phyloP scores from a whole-genome alignment of 2,888 invertebrate genomes.

The Sipha maydis region DNA sequence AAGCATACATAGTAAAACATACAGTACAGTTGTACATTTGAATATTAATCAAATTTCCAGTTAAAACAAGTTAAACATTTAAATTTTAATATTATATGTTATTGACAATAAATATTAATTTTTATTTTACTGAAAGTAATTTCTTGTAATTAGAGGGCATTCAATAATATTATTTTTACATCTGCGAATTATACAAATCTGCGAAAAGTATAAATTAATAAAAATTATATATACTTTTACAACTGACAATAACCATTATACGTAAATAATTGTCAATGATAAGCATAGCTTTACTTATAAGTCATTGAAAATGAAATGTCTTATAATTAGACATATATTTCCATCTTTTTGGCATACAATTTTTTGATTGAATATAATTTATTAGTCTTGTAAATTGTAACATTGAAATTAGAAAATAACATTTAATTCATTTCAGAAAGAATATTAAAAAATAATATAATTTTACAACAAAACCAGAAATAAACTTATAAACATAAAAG shows the following conservation, averaged over 20 bases:
- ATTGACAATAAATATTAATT: no score
- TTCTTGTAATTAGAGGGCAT: not conserved
- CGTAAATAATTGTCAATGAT: not conserved
- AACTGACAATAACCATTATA: not conserved
- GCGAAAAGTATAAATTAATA: not conserved
- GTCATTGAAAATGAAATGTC: not conserved
- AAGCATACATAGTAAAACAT: no score
- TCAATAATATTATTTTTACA: not conserved
- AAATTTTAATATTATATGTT: no score
- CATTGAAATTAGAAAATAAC: not conserved
- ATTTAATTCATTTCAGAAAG: slow-evolving; percentile 4
- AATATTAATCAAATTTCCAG: no score
- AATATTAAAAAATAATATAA: not conserved
- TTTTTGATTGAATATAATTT: not conserved
- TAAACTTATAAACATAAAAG: not conserved
- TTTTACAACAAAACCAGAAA: not conserved
- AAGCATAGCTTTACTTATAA: not conserved
- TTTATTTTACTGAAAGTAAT: not conserved
- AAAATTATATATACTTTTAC: not conserved
- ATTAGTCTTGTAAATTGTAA: not conserved
- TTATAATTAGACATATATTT: not conserved
- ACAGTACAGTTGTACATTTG: no score
- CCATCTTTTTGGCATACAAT: no score
- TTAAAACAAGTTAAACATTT: no score
- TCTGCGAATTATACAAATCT: not conserved